phyloP scores from a whole-genome alignment of 2,797 vertebrate genomes.

The Dallia pectoralis region DNA sequence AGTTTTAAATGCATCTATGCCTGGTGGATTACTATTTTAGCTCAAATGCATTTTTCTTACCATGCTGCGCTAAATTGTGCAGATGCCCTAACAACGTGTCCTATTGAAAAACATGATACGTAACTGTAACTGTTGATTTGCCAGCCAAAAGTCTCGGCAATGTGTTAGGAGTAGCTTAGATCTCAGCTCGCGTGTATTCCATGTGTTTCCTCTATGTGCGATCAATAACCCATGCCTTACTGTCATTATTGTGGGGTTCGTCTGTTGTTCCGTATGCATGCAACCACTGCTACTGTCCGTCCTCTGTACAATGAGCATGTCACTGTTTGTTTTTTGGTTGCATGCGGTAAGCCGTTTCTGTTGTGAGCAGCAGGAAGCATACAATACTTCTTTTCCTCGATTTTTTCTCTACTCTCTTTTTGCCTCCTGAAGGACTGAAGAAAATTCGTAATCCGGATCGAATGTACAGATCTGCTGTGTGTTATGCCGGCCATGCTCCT shows the following conservation, averaged over 20 bases:
- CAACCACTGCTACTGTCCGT: conserved; percentile 42
- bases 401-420: conserved; percentile 78
- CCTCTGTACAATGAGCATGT: conserved; percentile 26
- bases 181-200: not conserved
- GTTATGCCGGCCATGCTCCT: conserved; percentile 84
- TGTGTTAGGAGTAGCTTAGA: not conserved
- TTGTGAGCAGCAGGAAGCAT: conserved; percentile 59
- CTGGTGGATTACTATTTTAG: not conserved
- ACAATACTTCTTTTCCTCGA: conserved; percentile 74
- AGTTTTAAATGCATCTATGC: not conserved
- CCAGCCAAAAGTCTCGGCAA: not conserved
- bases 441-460: conserved; percentile 88
- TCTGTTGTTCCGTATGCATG: conserved; percentile 47
- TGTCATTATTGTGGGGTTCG: conserved; percentile 31
- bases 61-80: not conserved
- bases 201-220: not conserved
- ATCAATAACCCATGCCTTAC: conserved; percentile 12
- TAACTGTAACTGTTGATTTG: not conserved
- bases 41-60: not conserved
- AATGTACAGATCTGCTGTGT: conserved; percentile 87
- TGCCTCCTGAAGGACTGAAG: conserved; percentile 87
- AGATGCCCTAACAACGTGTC: not conserved
- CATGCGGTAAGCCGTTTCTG: conserved; percentile 45
- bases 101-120: not conserved
- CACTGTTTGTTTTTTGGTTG: conserved; percentile 60